phyloP scores from a whole-genome alignment of 2,797 vertebrate genomes.

The Falco berigora region DNA sequence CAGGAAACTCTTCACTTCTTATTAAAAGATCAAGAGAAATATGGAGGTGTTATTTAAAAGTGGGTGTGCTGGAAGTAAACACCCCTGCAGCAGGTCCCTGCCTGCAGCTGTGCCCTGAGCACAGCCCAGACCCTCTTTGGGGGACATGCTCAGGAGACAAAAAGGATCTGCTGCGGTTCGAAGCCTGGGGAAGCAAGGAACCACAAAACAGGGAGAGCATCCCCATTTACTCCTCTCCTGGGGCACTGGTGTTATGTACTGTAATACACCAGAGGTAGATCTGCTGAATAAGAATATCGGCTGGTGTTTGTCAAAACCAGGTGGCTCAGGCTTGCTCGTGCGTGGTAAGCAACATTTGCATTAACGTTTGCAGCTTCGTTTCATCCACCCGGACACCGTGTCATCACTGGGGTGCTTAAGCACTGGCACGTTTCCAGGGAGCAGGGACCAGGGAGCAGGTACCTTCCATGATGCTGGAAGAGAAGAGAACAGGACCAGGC shows the following conservation, averaged over 20 bases:
- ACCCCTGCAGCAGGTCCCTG: background rate
- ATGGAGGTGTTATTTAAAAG: background rate
- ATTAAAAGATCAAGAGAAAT: background rate
- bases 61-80: background rate
- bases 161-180: background rate
- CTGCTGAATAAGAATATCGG: background rate
- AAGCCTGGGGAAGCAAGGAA: background rate
- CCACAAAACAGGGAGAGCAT: background rate
- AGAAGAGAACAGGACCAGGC: background rate
- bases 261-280: background rate
- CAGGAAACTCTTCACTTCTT: background rate
- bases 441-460: background rate
- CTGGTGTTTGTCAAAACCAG: background rate
- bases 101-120: background rate
- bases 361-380: background rate
- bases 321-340: background rate
- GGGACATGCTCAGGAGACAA: background rate
- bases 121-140: fast-evolving
- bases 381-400: background rate
- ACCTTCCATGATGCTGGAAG: background rate
- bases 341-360: background rate
- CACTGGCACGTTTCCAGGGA: background rate
- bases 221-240: background rate
- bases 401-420: background rate
- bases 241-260: fast-evolving